A percentile compares a stretch with the other conserved stretches of the same genome.
phyloP scores from a whole-genome alignment of 2,113 vertebrate species.

The Neogale vison region DNA sequence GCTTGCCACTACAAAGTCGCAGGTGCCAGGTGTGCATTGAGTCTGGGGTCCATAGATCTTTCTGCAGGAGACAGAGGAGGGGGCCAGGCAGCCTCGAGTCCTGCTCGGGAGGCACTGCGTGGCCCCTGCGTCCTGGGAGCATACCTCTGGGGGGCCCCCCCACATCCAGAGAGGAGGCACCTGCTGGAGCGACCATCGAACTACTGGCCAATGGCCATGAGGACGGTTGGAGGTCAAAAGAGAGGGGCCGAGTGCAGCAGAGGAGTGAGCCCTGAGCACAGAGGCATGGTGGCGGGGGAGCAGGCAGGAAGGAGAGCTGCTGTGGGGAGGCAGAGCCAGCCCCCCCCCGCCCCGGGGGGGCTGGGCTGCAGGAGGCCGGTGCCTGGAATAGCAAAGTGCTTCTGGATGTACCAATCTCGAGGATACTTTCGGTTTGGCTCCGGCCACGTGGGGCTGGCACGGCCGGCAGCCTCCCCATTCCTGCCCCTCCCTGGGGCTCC shows the following conservation, averaged over 20 bases:
- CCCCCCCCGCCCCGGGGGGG: too few species aligned
- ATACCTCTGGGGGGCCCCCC: neutral
- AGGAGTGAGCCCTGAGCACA: neutral
- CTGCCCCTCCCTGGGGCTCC: neutral
- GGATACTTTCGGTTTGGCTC: neutral
- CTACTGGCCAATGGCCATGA: neutral
- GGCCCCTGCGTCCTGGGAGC: neutral
- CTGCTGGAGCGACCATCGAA: neutral
- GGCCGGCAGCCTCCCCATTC: fast-evolving
- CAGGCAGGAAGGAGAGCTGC: neutral
- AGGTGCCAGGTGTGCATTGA: neutral
- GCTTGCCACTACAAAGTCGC: too few species aligned
- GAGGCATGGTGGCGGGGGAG: neutral
- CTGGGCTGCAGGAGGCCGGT: neutral
- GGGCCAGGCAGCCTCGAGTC: neutral
- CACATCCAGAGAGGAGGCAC: neutral
- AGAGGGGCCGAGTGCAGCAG: neutral
- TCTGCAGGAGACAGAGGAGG: neutral
- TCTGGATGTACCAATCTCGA: neutral
- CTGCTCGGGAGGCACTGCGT: neutral
- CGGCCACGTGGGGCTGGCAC: neutral
- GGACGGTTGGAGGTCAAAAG: neutral
- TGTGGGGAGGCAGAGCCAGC: neutral
- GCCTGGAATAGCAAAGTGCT: neutral
- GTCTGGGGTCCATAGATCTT: neutral